Evolutionary conservation across 1,140 invertebrate species (phyloP).

Genomic region (Ceratina japonica): DNA sequence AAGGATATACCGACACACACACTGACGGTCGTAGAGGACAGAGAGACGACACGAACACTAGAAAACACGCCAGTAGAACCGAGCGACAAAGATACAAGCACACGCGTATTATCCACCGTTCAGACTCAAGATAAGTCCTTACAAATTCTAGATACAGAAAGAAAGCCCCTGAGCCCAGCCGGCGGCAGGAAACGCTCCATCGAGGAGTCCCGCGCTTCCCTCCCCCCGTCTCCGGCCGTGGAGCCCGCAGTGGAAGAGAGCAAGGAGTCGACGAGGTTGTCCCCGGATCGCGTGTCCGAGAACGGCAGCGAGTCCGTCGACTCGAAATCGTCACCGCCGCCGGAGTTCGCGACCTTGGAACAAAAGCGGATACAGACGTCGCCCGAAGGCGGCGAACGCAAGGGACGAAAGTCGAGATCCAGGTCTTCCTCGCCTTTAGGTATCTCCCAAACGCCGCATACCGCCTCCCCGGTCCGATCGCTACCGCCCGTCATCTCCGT

Average conservation of each 20-base stretch:
- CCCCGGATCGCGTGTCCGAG: constrained; percentile 11
- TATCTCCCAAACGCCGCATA: constrained; percentile 62
- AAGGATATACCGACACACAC: constrained; percentile 34
- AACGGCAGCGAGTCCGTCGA: not conserved
- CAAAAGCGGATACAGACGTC: constrained; percentile 16
- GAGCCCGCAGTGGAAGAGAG: not conserved
- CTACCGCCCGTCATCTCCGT: constrained; percentile 77
- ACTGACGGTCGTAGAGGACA: constrained; percentile 36
- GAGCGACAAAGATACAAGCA: constrained; percentile 27
- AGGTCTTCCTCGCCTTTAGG: constrained; percentile 64
- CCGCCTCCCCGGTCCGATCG: constrained; percentile 75
- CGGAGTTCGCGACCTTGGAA: constrained; percentile 26
- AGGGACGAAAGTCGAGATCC: constrained; percentile 58
- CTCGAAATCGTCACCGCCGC: constrained; percentile 4
- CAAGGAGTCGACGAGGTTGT: constrained; percentile 27
- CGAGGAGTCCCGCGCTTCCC: constrained; percentile 44
- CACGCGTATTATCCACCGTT: constrained; percentile 22
- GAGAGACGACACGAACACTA: constrained; percentile 25
- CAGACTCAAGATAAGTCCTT: constrained; percentile 52
- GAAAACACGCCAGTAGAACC: constrained; percentile 36
- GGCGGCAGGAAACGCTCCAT: constrained; percentile 17
- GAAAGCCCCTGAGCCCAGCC: constrained; percentile 43
- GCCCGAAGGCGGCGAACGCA: constrained; percentile 11
- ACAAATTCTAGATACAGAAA: constrained; percentile 59
- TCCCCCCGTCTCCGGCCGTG: not conserved